These are phyloP conservation scores for Brachyopa scutellaris DNA, from an alignment of 2,888 invertebrate genomes.

Conservation along the genomic window DNA sequence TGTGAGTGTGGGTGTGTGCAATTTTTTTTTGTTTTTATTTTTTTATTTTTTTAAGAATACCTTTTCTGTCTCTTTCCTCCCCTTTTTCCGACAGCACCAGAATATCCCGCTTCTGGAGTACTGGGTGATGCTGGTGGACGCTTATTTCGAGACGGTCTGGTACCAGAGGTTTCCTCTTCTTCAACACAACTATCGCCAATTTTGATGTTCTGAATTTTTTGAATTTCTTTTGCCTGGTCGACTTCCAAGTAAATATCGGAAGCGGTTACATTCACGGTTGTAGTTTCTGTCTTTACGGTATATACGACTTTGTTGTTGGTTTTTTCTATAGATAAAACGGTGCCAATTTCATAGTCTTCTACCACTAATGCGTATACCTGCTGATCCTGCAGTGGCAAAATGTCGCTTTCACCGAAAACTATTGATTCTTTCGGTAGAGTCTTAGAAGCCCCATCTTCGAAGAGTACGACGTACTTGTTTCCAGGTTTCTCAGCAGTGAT, in stretches of 20 bases:
- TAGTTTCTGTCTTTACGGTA: slow-evolving; percentile 77
- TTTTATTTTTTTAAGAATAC: slow-evolving; percentile 73
- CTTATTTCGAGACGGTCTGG: slow-evolving; percentile 72
- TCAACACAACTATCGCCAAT: slow-evolving; percentile 28
- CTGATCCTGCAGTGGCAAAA: slow-evolving; percentile 83
- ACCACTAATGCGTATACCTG: slow-evolving; percentile 84
- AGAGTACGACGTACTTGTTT: slow-evolving; percentile 85
- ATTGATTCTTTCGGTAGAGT: slow-evolving; percentile 85
- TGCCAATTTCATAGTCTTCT: slow-evolving; percentile 83
- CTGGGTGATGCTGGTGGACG: slow-evolving; percentile 68
- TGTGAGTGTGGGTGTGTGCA: slow-evolving; percentile 38
- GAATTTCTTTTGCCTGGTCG: slow-evolving; percentile 83
- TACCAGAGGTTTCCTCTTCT: slow-evolving; percentile 49
- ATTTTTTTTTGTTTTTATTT: slow-evolving; percentile 33
- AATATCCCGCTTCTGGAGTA: slow-evolving; percentile 74
- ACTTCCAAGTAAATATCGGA: slow-evolving; percentile 84
- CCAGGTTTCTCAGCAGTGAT: slow-evolving; percentile 84
- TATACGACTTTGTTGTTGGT: slow-evolving; percentile 78
- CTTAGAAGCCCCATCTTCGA: slow-evolving; percentile 85
- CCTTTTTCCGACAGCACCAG: slow-evolving; percentile 72
- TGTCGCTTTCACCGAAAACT: slow-evolving; percentile 83
- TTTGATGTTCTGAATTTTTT: slow-evolving; percentile 78
- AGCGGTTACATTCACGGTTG: slow-evolving; percentile 83
- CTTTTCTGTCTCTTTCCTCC: slow-evolving; percentile 74
- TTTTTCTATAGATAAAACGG: slow-evolving; percentile 82